phyloP scores from a whole-genome alignment of 2,888 invertebrate genomes.

The Penaeus monodon region DNA sequence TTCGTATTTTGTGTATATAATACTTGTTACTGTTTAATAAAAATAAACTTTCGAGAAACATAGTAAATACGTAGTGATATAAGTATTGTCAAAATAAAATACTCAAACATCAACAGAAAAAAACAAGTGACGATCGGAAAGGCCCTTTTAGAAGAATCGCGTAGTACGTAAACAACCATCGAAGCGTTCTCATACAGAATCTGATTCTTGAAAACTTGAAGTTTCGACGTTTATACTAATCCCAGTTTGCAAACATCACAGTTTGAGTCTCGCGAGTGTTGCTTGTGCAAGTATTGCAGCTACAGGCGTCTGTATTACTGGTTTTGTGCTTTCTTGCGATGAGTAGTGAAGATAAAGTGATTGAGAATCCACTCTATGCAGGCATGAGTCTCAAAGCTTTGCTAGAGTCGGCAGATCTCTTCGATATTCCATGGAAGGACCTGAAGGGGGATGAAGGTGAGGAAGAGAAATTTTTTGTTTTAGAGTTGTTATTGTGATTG shows the following conservation, averaged over 20 bases:
- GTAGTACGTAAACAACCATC: too few relatives aligned
- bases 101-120: too few relatives aligned
- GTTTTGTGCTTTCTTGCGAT: neutral
- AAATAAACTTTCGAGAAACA: too few relatives aligned
- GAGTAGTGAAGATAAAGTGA: constrained; percentile 31
- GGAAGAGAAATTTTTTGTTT: neutral
- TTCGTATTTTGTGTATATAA: too few relatives aligned
- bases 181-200: neutral
- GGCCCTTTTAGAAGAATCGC: too few relatives aligned
- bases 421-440: constrained; percentile 43
- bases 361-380: constrained; percentile 42
- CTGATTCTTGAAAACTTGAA: neutral
- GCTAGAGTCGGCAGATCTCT: constrained; percentile 38
- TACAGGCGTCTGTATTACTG: neutral
- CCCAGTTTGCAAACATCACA: constrained; percentile 34
- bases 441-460: constrained; percentile 53
- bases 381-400: constrained; percentile 48
- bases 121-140: too few relatives aligned
- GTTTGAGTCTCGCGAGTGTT: constrained; percentile 17
- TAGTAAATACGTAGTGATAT: too few relatives aligned
- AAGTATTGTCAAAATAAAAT: too few relatives aligned
- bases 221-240: constrained; percentile 15
- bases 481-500: too few relatives aligned
- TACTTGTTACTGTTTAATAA: too few relatives aligned
- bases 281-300: neutral